Evolutionary conservation across 1,140 invertebrate genomes (phyloP), one percentile per base, ranked within the genome.

Genomic region (Teleogryllus occipitalis): DNA sequence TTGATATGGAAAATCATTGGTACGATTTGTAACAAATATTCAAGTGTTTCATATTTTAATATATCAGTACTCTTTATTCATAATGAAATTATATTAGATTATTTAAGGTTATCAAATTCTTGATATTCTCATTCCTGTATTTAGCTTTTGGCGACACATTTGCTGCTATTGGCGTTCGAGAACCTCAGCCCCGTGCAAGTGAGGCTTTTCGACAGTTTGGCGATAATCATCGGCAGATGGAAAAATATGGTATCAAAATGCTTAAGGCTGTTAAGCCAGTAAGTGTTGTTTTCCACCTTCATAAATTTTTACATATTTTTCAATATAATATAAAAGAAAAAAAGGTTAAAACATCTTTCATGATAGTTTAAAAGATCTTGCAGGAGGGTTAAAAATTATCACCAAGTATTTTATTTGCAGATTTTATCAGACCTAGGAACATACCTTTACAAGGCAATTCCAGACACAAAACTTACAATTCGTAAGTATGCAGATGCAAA

Each of bases 401-500:
- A 65, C 2, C 18, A 65, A 65, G 18, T 3, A 3, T 27, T n/a
- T 72, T 82, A 8, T 4, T 85, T 86, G 8, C 84, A 95, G 93
- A 96, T 98, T 83, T 87, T 99, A 75, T 91, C 91, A 80, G 97
- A 99, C 87, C 90, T 99, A 85, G 97, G 97, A 8, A 99, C 97
- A 0, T 99, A 98, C 87, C 87, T 99, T 0, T 92, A 96, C 84
- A 99, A 99, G 88, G 98, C 97, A 0, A 98, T 99, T 82, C 98
- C 98, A 5, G 98, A 99, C 84, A 99, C 98, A 0, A 94, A 97
- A 85, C 87, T 99, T 48, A 99, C 98, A 0, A 97, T 99, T 49
- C 94, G 96, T 83, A 98, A 98, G 85, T 99, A 99, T 87, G 95
- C 96, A 0, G 97, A 99, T 88, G 94, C 95, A 0, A 99, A 99